Conservation (phyloP, 2,797 vertebrate species). For the Siniperca obscura region DNA sequence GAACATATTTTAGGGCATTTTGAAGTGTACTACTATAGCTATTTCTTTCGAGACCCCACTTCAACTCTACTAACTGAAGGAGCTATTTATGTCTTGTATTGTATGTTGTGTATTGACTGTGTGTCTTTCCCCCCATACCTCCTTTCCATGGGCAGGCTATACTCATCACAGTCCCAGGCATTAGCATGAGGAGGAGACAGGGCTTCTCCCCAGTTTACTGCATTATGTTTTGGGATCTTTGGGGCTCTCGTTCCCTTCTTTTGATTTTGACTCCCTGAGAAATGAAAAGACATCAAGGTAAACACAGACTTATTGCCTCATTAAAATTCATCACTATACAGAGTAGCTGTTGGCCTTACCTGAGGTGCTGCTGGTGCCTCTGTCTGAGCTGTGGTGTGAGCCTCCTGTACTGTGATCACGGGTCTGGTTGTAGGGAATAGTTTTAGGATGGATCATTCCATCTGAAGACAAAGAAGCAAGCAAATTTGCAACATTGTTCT, state of each 20-base stretch:
- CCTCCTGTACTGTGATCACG: slow-evolving; percentile 92
- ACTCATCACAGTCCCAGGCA: slow-evolving; percentile 90
- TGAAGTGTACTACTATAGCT: slow-evolving; percentile 4
- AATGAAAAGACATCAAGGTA: slow-evolving; percentile 35
- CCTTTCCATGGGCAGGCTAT: slow-evolving; percentile 88
- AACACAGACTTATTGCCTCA: slow-evolving; percentile 36
- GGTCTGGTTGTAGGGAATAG: slow-evolving; percentile 89
- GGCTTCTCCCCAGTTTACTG: slow-evolving; percentile 92
- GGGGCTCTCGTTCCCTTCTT: slow-evolving; percentile 89
- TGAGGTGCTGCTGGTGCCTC: slow-evolving; percentile 92
- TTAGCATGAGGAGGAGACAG: slow-evolving; percentile 88
- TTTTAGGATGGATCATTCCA: slow-evolving; percentile 84
- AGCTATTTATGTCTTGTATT: not conserved
- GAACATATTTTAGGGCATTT: slow-evolving; percentile 4
- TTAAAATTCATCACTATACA: slow-evolving; percentile 29
- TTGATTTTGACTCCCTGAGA: slow-evolving; percentile 93
- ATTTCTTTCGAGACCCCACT: not conserved
- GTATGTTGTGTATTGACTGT: not conserved
- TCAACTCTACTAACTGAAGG: not conserved
- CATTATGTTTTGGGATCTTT: slow-evolving; percentile 90
- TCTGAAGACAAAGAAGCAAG: slow-evolving; percentile 58
- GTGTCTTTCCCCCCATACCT: slow-evolving; percentile 78
- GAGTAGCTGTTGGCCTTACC: slow-evolving; percentile 80
- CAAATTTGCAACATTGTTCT: not conserved
- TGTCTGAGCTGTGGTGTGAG: slow-evolving; percentile 94